Base-by-base conservation (phyloP, 2,797 vertebrate species). In the Schizopygopsis pylzovi region DNA sequence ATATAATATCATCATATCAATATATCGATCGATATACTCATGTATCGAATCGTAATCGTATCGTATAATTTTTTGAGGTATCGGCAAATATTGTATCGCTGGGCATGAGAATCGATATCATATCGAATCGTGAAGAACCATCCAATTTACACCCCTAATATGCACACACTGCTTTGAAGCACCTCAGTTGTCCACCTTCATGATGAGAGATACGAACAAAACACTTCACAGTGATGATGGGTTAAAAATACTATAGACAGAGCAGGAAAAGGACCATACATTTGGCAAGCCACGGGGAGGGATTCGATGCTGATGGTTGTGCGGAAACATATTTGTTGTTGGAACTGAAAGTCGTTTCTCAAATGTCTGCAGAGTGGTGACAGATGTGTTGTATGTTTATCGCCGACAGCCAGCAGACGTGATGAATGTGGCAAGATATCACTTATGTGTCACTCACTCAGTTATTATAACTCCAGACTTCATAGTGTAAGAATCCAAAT, bases 191-290 rank as follows among this genome's bases (percentile, higher is more conserved):
- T 63, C 85, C 79, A 77, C 82, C 54, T 76, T 54, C 70, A 70
- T 77, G 12, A 15, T 45, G 84, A 67, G 81, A 90, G 22, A 72
- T 45, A 85, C 81, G 91, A 92, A 92, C 89, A 89, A 41, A 43
- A 47, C 73, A 86, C 77, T 83, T 89, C 47, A 78, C 47, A 67
- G 54, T 1, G 8, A 78, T 76, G 81, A 79, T 39, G 16, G 54
- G 73, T 37, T 37, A 15, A 47, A 77, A 59, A 82, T 59, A 70
- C 45, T 45, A 70, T 47, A 39, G 67, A 54, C 18, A 49, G 79
- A 25, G 56, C 15, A 54, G 54, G 49, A 75, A 54, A 83, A 52
- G 61, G 59, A 59, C 18, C 10, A 41, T 25, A 43, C 28, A 7
- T 76, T 56, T 77, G 63, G 52, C 28, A 28, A 41, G 39, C 47